Evolutionary conservation across 2,888 invertebrate genomes (phyloP), one percentile per base, ranked within the genome.

Genomic region (Cryptosula pallasiana): DNA sequence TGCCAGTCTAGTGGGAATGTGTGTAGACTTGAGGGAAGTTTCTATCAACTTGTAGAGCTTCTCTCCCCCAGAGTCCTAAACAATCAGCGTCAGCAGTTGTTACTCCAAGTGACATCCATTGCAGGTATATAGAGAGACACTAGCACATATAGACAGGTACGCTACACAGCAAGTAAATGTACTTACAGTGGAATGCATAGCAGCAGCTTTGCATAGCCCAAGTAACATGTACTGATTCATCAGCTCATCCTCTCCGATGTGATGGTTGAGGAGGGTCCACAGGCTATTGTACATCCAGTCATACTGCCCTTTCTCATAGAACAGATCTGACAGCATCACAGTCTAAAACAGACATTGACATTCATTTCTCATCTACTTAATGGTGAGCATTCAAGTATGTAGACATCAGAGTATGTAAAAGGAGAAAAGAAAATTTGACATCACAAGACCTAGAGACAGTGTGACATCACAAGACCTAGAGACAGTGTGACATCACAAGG

Each of bases 221-320:
- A 91, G 85, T 23, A 89, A 87, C 27, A 91, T 83, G 81, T 90
- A 90, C 76, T 91, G 91, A 85, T 90, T 89, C 34, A 92, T 85
- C 73, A 92, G 87, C 79, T 92, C 91, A 84, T 93, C 92, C 81
- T 93, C 92, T 72, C 87, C 85, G 23, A 90, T 88, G 80, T 92
- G 91, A 73, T 86, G 85, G 78, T 89, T 89, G 3, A 5, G 25
- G 34, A 90, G 88, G 76, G 90, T 90, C 76, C 90, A 83, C 78
- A 90, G 89, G 13, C 89, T 88, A 75, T 91, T 89, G 78, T 91
- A 86, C 89, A 93, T 90, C 91, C 92, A 92, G 77, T 89, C 89
- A 84, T 90, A 92, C 83, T 93, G 93, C 55, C 88, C 87, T 78
- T 88, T 88, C 80, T 92, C 92, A 73, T 82, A 83, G 77, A 86